Evolutionary conservation across 2,113 vertebrate species (phyloP).

Genomic region (Pluvianellus socialis): DNA sequence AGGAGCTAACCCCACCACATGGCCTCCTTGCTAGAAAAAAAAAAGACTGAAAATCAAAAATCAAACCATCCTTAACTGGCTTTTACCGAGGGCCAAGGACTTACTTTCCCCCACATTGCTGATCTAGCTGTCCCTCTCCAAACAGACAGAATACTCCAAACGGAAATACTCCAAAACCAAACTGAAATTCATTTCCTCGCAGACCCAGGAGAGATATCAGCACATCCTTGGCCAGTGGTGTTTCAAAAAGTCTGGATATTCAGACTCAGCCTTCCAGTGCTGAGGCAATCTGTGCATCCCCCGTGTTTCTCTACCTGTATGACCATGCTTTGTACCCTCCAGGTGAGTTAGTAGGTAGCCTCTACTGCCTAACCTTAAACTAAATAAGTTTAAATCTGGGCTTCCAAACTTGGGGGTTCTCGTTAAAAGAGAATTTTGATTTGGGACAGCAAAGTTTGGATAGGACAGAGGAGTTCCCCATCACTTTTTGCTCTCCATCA

Average conservation of each 20-base stretch:
- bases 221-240: background rate
- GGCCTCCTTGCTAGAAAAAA: background rate
- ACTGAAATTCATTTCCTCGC: background rate
- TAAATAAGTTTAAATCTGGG: background rate
- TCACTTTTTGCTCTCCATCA: background rate
- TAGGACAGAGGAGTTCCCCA: background rate
- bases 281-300: background rate
- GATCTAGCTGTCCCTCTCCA: background rate
- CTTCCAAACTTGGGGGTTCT: background rate
- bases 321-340: background rate
- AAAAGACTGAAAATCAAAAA: background rate
- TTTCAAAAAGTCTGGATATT: background rate
- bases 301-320: too few species aligned
- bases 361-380: background rate
- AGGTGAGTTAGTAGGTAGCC: background rate
- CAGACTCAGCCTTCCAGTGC: background rate
- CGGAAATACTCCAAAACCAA: background rate
- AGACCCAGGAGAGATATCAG: background rate
- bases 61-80: background rate
- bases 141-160: background rate
- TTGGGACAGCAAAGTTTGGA: background rate
- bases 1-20: background rate
- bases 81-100: background rate
- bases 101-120: background rate
- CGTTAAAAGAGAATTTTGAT: background rate